These are phyloP conservation scores for Pluvialis apricaria DNA, from an alignment of 2,113 vertebrate genomes.

Conservation along the genomic window DNA sequence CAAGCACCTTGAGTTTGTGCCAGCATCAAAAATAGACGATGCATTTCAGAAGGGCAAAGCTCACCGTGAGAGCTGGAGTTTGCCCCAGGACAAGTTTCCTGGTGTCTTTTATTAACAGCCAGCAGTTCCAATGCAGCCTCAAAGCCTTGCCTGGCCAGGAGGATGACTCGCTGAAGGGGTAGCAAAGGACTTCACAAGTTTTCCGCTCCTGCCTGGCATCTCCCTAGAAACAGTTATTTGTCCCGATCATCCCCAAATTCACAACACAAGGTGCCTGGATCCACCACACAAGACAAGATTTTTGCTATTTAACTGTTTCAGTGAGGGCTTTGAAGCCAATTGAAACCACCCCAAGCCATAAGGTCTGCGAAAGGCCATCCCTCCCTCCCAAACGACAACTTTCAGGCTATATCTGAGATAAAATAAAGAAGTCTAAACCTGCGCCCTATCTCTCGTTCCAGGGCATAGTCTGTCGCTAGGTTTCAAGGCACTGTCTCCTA, in stretches of 20 bases:
- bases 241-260: neutral
- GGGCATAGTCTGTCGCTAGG: neutral
- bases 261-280: neutral
- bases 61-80: neutral
- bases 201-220: neutral
- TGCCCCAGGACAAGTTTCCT: neutral
- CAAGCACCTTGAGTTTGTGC: neutral
- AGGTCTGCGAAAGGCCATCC: neutral
- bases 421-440: neutral
- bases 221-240: neutral
- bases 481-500: neutral
- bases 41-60: neutral
- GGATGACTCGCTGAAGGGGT: fast-evolving
- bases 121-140: neutral
- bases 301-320: neutral
- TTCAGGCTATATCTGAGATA: neutral
- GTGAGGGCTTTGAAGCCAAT: neutral
- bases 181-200: neutral
- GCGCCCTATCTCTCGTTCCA: neutral
- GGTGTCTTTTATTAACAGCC: neutral
- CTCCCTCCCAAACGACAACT: neutral
- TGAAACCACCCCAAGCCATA: neutral
- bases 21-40: neutral
- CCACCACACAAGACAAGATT: fast-evolving
- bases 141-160: neutral